Conservation (phyloP, 2,888 invertebrate species). For the Nebria salina region DNA sequence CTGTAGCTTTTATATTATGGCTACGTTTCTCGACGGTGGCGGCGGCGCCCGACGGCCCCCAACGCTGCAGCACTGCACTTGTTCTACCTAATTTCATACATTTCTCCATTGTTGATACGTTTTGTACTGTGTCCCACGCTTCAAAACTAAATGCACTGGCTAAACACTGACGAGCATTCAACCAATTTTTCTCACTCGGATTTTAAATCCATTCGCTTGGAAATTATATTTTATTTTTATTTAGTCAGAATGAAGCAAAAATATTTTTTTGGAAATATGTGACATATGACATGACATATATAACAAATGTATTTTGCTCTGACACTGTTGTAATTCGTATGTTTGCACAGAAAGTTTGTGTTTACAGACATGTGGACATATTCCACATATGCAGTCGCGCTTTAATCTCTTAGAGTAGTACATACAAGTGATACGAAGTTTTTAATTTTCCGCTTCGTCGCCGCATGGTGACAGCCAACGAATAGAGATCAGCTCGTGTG, state of each 20-base stretch:
- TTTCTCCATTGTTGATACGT: constrained; percentile 43
- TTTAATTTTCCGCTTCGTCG: constrained; percentile 59
- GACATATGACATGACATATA: constrained; percentile 36
- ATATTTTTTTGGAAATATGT: constrained; percentile 2
- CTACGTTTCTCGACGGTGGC: neutral
- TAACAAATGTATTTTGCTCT: constrained; percentile 31
- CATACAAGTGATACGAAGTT: constrained; percentile 50
- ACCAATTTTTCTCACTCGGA: too few species aligned
- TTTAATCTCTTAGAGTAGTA: constrained; percentile 58
- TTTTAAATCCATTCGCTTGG: too few species aligned
- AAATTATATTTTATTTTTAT: neutral
- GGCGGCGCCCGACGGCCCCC: neutral
- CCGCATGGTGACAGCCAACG: constrained; percentile 44
- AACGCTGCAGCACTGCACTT: constrained; percentile 26
- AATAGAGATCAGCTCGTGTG: constrained; percentile 26
- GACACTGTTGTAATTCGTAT: constrained; percentile 36
- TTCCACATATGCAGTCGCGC: constrained; percentile 34
- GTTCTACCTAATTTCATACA: constrained; percentile 43
- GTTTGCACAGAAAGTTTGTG: constrained; percentile 37
- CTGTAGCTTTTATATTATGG: constrained; percentile 27
- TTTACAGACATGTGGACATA: constrained; percentile 23
- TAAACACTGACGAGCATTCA: neutral
- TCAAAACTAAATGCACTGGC: constrained; percentile 10
- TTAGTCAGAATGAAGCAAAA: too few species aligned
- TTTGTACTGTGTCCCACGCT: constrained; percentile 26